Evolutionary conservation across 2,797 vertebrate genomes (phyloP), one percentile per base, ranked within the genome.

Genomic region (Myotis vivesi): DNA sequence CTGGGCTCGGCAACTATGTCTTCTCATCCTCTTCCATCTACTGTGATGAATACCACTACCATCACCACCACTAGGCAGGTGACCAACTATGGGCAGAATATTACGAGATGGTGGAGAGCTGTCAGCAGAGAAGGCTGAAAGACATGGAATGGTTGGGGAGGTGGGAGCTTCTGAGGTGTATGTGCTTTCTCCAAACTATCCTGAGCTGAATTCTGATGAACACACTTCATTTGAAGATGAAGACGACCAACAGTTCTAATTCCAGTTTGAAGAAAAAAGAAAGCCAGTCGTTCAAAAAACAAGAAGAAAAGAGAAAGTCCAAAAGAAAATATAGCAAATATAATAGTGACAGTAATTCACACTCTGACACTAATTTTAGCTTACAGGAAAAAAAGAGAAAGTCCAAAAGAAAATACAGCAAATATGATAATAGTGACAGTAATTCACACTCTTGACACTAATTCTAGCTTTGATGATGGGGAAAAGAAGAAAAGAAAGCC

Each of bases 201-300:
- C 97, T 41, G 95, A 96, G 25, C 92, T 85, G 51, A 99, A 99
- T 96, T 99, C 99, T 0, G 99, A 99, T 96, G 99, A 99, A 85
- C 99, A 99, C 94, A 99, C 98, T 0, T 99, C 99, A 0, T 99
- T 98, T 64, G 99, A 99, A 97, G 98, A 99, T 6, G 99, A 99
- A 30, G 98, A 97, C 99, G 95, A 99, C 98, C 89, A 98, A 98
- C 97, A 98, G 98, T 57, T 99, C 99, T 0, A 99, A 99, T 69
- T 99, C 99, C 8, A 98, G 98, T 99, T 98, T n/a, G 99, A 99
- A 98, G 99, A 95, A 89, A 98, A 97, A 55, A 22, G 20, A 99
- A 98, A 41, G n/a, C 23, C 33, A 46, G 91, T 22, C 90, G 28
- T 46, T 88, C 93, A 23, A 94, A 92, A 62, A 91, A 59, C 23